Percentiles rank a stretch among this genome's conserved stretches.
Evolutionary conservation across 35 echinoderm and acorn worm species (phyloP).

Genomic region (Apostichopus parvimensis): DNA sequence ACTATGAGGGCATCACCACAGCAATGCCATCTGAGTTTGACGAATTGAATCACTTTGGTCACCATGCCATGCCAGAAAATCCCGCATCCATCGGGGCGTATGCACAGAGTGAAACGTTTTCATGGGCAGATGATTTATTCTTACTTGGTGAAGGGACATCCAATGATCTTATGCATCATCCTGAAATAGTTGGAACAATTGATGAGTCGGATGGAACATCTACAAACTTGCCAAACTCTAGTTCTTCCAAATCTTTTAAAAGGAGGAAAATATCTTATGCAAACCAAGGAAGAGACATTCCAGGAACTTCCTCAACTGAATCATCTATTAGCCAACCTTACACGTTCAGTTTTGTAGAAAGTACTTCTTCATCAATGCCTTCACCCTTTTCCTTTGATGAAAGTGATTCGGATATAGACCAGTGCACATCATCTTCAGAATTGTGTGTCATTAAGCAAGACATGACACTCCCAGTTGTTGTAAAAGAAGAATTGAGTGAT

Average conservation of each 20-base stretch:
- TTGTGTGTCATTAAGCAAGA: not conserved
- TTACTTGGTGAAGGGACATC: not conserved
- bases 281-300: not conserved
- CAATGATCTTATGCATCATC: constrained; percentile 6
- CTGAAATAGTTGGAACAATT: not conserved
- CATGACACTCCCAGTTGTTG: not conserved
- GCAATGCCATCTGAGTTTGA: not conserved
- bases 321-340: not conserved
- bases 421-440: constrained; percentile 29
- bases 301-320: not conserved
- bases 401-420: not conserved
- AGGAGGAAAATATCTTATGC: not conserved
- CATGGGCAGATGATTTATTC: constrained; percentile 12
- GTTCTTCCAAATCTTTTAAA: constrained; percentile 1
- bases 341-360: not conserved
- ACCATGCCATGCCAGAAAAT: not conserved
- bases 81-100: no score
- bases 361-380: not conserved
- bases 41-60: not conserved
- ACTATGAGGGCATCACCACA: not conserved
- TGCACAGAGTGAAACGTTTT: not conserved
- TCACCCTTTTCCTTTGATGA: not conserved
- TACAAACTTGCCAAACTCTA: constrained; percentile 7
- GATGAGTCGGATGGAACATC: constrained; percentile 22
- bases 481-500: not conserved